Percentiles rank a stretch among this genome's conserved stretches.
These are phyloP conservation scores for Echinometra lucunter DNA, from an alignment of 53 echinoderm and acorn worm species.

Conservation along the genomic window DNA sequence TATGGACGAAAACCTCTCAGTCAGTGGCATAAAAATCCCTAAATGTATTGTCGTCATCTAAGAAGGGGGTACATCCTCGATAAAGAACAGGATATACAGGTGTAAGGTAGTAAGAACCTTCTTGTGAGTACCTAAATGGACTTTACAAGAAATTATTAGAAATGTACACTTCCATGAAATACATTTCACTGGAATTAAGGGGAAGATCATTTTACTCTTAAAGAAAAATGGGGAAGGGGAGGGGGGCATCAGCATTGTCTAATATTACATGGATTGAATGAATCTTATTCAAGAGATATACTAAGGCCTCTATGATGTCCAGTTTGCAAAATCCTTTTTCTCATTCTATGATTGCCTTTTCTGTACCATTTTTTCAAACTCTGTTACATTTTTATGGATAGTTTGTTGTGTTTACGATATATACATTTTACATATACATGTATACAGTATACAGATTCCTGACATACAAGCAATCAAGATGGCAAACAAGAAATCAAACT, in stretches of 20 bases:
- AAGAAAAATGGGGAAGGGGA: too few species aligned
- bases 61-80: neutral
- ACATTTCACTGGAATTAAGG: neutral
- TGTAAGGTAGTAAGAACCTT: neutral
- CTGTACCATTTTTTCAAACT: too few species aligned
- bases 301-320: too few species aligned
- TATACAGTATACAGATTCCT: neutral
- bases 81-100: neutral
- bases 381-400: neutral
- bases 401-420: neutral
- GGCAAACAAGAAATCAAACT: neutral
- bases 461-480: neutral
- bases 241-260: neutral
- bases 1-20: neutral
- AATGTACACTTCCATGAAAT: neutral
- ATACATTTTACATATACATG: too few species aligned
- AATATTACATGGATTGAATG: neutral
- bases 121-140: too few species aligned
- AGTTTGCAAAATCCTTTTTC: neutral
- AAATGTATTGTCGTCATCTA: neutral
- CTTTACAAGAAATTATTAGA: neutral
- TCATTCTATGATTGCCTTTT: too few species aligned
- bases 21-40: neutral
- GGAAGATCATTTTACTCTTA: neutral
- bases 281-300: neutral